Conservation (phyloP, 1,140 invertebrate genomes). For the Neuroterus valhalla region DNA sequence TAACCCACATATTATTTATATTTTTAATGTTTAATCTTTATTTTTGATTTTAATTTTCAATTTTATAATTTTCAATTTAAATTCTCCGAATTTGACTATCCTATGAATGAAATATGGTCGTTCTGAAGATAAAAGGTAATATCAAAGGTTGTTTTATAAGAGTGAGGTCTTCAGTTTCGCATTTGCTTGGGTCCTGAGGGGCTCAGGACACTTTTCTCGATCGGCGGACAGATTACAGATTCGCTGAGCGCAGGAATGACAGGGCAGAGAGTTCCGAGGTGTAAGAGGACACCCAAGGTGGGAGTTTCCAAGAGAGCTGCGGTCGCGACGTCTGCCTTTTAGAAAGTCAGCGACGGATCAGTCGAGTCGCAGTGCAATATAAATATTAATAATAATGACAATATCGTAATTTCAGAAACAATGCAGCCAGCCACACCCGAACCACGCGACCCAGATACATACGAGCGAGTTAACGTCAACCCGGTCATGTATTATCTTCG, state of each 20-base stretch:
- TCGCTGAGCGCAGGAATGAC: conserved; percentile 44
- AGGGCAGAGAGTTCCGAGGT: conserved; percentile 48
- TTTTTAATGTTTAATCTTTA: no score
- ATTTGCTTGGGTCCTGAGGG: not conserved
- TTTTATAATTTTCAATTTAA: no score
- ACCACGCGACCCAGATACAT: conserved; percentile 51
- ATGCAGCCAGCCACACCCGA: conserved; percentile 63
- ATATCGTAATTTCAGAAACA: conserved; percentile 67
- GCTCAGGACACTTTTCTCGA: conserved; percentile 46
- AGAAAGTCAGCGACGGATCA: conserved; percentile 59
- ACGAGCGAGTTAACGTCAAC: conserved; percentile 48
- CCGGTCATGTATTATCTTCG: conserved; percentile 35
- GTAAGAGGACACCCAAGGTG: conserved; percentile 53
- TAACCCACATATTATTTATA: not conserved
- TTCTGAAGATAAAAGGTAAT: conserved; percentile 15
- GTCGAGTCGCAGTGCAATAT: conserved; percentile 53
- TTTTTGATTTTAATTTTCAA: no score
- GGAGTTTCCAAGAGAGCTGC: conserved; percentile 54
- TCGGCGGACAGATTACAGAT: conserved; percentile 50
- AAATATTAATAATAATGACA: conserved; percentile 72
- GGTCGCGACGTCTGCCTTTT: conserved; percentile 51
- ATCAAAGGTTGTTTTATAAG: not conserved
- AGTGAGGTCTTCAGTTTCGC: conserved; percentile 7
- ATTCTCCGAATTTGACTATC: conserved; percentile 42
- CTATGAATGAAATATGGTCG: conserved; percentile 35